phyloP scores from a whole-genome alignment of 2,797 vertebrate species.

The Pelobates cultripes region DNA sequence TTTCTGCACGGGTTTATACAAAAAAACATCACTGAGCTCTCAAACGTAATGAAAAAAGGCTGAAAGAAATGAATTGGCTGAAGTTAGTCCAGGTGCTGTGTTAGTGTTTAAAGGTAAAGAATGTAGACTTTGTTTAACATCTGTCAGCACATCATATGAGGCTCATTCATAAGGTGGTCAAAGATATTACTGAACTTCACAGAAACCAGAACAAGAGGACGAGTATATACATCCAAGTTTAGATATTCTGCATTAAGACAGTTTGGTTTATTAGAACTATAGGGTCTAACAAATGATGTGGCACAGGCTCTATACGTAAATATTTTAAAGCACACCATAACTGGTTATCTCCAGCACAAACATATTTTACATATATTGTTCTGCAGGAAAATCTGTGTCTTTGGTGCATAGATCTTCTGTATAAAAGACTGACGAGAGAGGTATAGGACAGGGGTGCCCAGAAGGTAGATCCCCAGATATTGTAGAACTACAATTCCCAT shows the following conservation, averaged over 20 bases:
- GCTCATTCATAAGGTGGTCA: slow-evolving; percentile 44
- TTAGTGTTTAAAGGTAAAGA: slow-evolving; percentile 70
- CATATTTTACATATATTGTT: too few species aligned
- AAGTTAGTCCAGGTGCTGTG: slow-evolving; percentile 66
- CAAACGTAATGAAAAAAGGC: slow-evolving; percentile 79
- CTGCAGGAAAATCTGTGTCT: too few species aligned
- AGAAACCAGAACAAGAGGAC: neutral
- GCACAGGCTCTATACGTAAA: too few species aligned
- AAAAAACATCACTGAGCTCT: slow-evolving; percentile 61
- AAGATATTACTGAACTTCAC: slow-evolving; percentile 13
- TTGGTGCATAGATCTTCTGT: too few species aligned
- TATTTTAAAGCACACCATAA: too few species aligned
- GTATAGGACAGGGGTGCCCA: too few species aligned
- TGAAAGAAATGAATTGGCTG: slow-evolving; percentile 80
- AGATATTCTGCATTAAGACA: neutral
- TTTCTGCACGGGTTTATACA: slow-evolving; percentile 70
- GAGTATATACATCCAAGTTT: neutral
- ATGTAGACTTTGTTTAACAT: slow-evolving; percentile 70
- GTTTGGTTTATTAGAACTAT: too few species aligned
- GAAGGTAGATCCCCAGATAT: too few species aligned
- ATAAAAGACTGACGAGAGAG: too few species aligned
- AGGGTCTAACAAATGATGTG: too few species aligned
- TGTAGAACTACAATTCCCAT: too few species aligned
- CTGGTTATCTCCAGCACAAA: too few species aligned
- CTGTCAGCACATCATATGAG: slow-evolving; percentile 76